These are phyloP conservation scores for Rhadinocentrus ornatus DNA, from an alignment of 2,797 vertebrate genomes.

Conservation along the genomic window DNA sequence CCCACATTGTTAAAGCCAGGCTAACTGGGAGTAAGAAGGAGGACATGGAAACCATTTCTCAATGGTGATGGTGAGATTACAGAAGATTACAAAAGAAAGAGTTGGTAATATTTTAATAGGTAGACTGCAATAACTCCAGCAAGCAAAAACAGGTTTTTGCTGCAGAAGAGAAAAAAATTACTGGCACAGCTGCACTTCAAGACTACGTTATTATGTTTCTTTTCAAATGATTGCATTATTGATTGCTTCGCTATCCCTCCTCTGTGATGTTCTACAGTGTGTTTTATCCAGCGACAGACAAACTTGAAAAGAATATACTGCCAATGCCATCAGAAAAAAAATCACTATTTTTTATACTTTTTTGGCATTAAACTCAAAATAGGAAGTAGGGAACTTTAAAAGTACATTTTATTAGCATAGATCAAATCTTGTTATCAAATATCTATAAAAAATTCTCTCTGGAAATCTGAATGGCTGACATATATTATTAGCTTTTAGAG, in stretches of 20 bases:
- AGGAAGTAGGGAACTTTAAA: background rate
- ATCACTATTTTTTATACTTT: background rate
- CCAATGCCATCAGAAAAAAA: background rate
- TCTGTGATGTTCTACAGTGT: slow-evolving; percentile 28
- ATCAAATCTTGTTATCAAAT: background rate
- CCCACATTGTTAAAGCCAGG: slow-evolving; percentile 39
- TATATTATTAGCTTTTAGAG: background rate
- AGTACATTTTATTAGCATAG: background rate
- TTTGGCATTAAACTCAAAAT: background rate
- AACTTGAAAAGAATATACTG: background rate
- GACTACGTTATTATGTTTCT: slow-evolving; percentile 37
- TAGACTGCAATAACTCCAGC: slow-evolving; percentile 48
- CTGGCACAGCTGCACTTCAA: slow-evolving; percentile 29
- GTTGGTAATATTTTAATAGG: slow-evolving; percentile 41
- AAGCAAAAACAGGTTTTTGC: slow-evolving; percentile 48
- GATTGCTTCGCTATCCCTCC: slow-evolving; percentile 46
- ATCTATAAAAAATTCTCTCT: background rate
- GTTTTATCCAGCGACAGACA: slow-evolving; percentile 28
- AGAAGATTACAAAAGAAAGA: slow-evolving; percentile 25
- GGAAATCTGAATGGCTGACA: background rate
- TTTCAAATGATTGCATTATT: slow-evolving; percentile 66
- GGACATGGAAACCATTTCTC: slow-evolving; percentile 20
- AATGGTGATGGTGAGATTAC: slow-evolving; percentile 4
- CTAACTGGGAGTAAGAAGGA: slow-evolving; percentile 2
- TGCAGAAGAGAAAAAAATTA: slow-evolving; percentile 35